Evolutionary conservation across 1,140 invertebrate species (phyloP).

Genomic region (Bursaphelenchus mucronatus): DNA sequence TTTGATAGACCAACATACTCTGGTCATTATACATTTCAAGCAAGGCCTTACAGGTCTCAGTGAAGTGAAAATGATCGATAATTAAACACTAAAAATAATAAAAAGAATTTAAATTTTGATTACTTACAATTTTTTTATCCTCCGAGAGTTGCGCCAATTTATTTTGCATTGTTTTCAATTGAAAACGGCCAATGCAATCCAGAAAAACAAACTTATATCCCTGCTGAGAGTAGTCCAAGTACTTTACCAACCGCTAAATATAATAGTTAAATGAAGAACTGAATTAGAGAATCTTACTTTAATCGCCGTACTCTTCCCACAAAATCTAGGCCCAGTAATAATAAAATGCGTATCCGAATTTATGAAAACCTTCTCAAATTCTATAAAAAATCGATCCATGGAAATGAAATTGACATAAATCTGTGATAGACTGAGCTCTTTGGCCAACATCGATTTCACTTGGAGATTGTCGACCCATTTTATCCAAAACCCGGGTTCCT

Average conservation of each 20-base stretch:
- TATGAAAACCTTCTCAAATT: constrained; percentile 16
- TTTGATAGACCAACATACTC: constrained; percentile 10
- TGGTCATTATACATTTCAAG: constrained; percentile 36
- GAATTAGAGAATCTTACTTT: neutral
- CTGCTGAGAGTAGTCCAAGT: constrained; percentile 23
- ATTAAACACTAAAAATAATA: constrained; percentile 28
- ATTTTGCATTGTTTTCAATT: constrained; percentile 31
- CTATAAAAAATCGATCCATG: constrained; percentile 24
- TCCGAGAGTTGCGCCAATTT: constrained; percentile 8
- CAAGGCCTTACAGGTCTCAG: constrained; percentile 18
- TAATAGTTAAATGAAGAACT: neutral
- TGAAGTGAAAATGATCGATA: constrained; percentile 32
- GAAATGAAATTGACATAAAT: constrained; percentile 29
- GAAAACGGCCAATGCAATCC: constrained; percentile 28
- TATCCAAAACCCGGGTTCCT: constrained; percentile 27
- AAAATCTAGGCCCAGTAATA: constrained; percentile 28
- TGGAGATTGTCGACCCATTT: constrained; percentile 22
- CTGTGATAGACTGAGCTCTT: constrained; percentile 26
- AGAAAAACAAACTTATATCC: constrained; percentile 33
- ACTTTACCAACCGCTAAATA: constrained; percentile 13
- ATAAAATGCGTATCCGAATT: constrained; percentile 18
- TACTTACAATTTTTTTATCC: constrained; percentile 10
- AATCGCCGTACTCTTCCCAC: constrained; percentile 27
- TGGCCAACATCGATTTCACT: constrained; percentile 23
- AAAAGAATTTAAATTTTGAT: constrained; percentile 5